Conservation (phyloP, 2,113 vertebrate species). For the Desmodus rotundus region DNA sequence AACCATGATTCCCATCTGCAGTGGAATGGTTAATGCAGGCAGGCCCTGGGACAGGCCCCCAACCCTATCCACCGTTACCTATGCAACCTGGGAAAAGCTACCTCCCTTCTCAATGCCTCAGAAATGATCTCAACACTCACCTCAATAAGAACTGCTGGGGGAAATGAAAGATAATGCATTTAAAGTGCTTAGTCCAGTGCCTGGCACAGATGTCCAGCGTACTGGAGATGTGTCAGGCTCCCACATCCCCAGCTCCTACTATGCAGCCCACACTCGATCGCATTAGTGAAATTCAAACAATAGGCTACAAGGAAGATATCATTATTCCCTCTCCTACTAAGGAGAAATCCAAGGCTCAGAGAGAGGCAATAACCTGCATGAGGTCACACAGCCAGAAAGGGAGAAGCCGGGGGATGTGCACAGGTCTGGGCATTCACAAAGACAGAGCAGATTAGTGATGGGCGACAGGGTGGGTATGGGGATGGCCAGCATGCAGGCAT, state of each 20-base stretch:
- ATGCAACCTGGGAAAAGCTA: not conserved
- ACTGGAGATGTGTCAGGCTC: not conserved
- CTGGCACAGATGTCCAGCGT: not conserved
- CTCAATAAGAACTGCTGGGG: not conserved
- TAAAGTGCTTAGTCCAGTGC: not conserved
- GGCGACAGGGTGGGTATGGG: accelerated
- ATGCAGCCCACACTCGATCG: not conserved
- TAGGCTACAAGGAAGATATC: not conserved
- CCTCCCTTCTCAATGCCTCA: not conserved
- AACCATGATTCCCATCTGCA: not conserved
- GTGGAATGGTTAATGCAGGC: not conserved
- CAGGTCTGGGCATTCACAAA: not conserved
- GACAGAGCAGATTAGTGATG: not conserved
- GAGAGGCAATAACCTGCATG: not conserved
- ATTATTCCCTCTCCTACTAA: not conserved
- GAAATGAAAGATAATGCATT: not conserved
- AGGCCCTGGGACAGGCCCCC: not conserved
- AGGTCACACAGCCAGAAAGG: not conserved
- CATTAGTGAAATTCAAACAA: not conserved
- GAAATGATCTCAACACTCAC: not conserved
- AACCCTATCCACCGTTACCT: not conserved
- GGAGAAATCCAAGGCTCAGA: not conserved
- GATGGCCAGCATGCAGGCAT: accelerated
- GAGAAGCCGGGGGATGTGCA: not conserved
- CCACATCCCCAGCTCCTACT: not conserved